These are phyloP conservation scores for Thymelicus acteon DNA, from an alignment of 2,888 invertebrate species.

Conservation along the genomic window DNA sequence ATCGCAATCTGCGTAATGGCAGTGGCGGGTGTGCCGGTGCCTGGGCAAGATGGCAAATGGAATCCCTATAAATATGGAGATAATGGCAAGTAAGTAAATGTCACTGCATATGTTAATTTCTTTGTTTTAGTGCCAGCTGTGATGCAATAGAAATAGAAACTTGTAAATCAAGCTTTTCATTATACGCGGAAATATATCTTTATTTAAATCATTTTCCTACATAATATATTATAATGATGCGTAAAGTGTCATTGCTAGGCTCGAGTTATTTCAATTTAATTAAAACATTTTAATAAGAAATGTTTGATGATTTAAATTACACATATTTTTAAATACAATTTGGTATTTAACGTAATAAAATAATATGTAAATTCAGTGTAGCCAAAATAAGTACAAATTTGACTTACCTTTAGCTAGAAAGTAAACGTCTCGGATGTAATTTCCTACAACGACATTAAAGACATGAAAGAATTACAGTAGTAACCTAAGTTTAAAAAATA, in stretches of 20 bases:
- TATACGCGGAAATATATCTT: background rate
- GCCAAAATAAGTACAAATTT: no score
- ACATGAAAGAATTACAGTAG: no score
- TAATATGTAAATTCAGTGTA: no score
- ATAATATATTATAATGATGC: background rate
- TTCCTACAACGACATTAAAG: no score
- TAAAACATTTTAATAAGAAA: no score
- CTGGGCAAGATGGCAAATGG: conserved; percentile 72
- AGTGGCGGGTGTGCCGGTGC: conserved; percentile 53
- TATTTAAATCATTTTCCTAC: background rate
- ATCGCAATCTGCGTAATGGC: conserved; percentile 66
- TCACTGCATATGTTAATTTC: conserved; percentile 46
- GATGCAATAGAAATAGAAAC: conserved; percentile 18
- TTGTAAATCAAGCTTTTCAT: conserved; percentile 3
- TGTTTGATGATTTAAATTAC: no score
- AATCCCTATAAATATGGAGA: conserved; percentile 71
- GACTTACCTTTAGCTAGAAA: no score
- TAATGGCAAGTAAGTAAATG: conserved; percentile 77
- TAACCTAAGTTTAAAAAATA: no score
- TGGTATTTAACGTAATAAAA: no score
- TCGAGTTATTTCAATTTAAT: background rate
- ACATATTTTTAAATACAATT: no score
- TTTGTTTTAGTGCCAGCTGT: conserved; percentile 25
- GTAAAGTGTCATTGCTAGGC: background rate
- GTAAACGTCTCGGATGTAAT: no score